A percentile compares a stretch with the other conserved stretches of the same genome.
Evolutionary conservation across 2,888 invertebrate genomes (phyloP).

Genomic region (Cheilosia variabilis): DNA sequence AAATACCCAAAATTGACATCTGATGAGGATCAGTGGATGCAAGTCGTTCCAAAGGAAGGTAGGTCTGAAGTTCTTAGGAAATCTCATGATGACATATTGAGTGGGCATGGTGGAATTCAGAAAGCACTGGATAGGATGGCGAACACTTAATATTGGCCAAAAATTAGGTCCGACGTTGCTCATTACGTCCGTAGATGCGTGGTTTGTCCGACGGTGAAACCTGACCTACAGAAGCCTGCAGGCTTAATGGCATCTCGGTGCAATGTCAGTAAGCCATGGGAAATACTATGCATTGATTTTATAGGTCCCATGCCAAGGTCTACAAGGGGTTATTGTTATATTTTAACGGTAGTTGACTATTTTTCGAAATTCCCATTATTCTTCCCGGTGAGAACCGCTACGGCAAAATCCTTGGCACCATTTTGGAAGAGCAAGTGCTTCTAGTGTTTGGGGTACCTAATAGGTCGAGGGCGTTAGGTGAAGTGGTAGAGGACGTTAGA

Average conservation of each 20-base stretch:
- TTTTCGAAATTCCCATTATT: conserved; percentile 58
- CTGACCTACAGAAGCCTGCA: conserved; percentile 6
- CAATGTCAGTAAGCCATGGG: conserved; percentile 30
- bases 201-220: conserved; percentile 9
- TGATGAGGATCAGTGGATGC: background rate
- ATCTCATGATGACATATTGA: conserved; percentile 1
- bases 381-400: conserved; percentile 40
- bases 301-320: conserved; percentile 51
- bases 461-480: conserved; percentile 3
- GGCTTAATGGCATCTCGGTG: conserved; percentile 4
- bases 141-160: conserved; percentile 12
- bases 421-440: conserved; percentile 18
- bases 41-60: background rate
- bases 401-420: conserved; percentile 17
- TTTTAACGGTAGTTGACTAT: conserved; percentile 38
- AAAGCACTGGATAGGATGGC: conserved; percentile 13
- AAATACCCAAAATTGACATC: background rate
- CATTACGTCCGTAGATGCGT: conserved; percentile 1
- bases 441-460: background rate
- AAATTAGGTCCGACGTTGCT: background rate
- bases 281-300: conserved; percentile 43
- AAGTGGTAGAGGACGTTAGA: conserved; percentile 1
- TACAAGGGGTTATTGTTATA: conserved; percentile 19
- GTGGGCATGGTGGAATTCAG: conserved; percentile 5
- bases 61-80: conserved; percentile 1